These are phyloP conservation scores for Oxytorus armatus DNA, from an alignment of 2,888 invertebrate species.

Conservation along the genomic window DNA sequence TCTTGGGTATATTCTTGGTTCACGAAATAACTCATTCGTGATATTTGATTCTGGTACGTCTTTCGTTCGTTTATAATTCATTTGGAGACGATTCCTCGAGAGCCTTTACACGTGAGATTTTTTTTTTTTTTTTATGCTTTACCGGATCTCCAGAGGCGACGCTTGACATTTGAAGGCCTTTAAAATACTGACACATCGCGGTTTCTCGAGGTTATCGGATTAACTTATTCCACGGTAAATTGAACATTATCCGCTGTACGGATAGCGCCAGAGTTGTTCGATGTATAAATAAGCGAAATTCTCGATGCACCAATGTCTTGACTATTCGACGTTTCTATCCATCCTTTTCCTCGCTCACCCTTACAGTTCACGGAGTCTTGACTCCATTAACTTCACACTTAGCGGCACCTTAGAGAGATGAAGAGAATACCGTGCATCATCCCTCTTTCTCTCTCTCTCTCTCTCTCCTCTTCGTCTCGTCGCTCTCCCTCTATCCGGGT, in stretches of 20 bases:
- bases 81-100: conserved; percentile 1
- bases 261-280: conserved; percentile 5
- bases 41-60: conserved; percentile 9
- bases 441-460: conserved; percentile 57
- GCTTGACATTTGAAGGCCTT: conserved; percentile 7
- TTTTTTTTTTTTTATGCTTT: too few relatives aligned
- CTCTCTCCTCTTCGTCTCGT: conserved; percentile 69
- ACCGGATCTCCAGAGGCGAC: too few relatives aligned
- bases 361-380: conserved; percentile 77
- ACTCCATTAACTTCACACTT: conserved; percentile 85
- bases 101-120: conserved; percentile 22
- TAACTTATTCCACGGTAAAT: conserved; percentile 26
- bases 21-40: conserved; percentile 17
- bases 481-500: conserved; percentile 74
- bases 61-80: conserved; percentile 20
- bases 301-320: conserved; percentile 49
- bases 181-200: conserved; percentile 33
- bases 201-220: conserved; percentile 29
- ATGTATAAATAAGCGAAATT: conserved; percentile 64
- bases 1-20: conserved; percentile 33
- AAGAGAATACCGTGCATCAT: conserved; percentile 38
- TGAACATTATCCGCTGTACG: conserved; percentile 5
- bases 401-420: conserved; percentile 76
- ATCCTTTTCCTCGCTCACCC: conserved; percentile 24
- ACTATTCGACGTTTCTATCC: conserved; percentile 31